Evolutionary conservation across 1,140 invertebrate species (phyloP).

Genomic region (Alviniconcha marisindica): DNA sequence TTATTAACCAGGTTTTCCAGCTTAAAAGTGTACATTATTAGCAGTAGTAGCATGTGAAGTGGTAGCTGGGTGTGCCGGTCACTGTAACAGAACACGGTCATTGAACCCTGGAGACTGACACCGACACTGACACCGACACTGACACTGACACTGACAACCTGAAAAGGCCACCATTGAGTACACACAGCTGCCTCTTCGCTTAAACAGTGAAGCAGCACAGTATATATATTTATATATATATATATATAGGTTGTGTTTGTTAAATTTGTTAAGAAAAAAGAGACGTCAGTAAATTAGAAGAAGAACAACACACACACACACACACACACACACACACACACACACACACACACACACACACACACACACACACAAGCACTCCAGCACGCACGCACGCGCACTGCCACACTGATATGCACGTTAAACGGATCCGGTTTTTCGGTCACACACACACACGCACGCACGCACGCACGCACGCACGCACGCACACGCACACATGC

Average conservation of each 20-base stretch:
- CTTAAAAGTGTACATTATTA: too few relatives aligned
- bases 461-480: not conserved
- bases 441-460: conserved; percentile 6
- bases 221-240: not conserved
- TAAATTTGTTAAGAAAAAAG: too few relatives aligned
- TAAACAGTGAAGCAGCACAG: too few relatives aligned
- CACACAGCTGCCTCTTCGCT: too few relatives aligned
- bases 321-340: not conserved
- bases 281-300: too few relatives aligned
- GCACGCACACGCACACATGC: conserved; percentile 1
- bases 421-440: not conserved
- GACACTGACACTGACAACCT: not conserved
- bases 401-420: not conserved
- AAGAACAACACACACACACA: not conserved
- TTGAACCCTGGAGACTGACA: too few relatives aligned
- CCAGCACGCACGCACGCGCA: not conserved
- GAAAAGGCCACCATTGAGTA: too few relatives aligned
- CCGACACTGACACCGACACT: not conserved
- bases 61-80: too few relatives aligned
- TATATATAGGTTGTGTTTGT: not conserved
- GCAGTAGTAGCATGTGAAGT: too few relatives aligned
- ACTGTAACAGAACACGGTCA: too few relatives aligned
- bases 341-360: too few relatives aligned
- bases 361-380: not conserved
- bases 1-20: too few relatives aligned